Evolutionary conservation across 2,113 vertebrate genomes (phyloP), one percentile per base, ranked within the genome.

Genomic region (Procavia capensis): DNA sequence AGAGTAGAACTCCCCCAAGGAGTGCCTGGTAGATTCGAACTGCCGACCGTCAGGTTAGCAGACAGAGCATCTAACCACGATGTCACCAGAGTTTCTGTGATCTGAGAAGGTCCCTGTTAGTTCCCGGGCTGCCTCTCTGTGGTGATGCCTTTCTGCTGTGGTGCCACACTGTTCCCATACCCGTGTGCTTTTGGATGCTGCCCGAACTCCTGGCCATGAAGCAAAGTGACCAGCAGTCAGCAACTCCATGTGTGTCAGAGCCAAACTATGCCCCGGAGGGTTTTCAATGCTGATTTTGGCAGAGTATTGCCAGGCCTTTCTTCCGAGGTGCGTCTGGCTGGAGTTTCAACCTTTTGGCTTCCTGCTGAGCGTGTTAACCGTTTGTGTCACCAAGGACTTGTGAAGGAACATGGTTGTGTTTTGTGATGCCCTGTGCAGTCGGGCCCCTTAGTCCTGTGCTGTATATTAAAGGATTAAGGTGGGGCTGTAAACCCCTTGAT

Each of bases 71-170:
- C n/a, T n/a, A n/a, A n/a, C n/a, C n/a, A n/a, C n/a, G n/a, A n/a
- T n/a, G n/a, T n/a, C n/a, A n/a, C n/a, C n/a, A n/a, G n/a, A n/a
- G n/a, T n/a, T n/a, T n/a, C n/a, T 59, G 13, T 64, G 25, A 14
- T 81, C 85, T 76, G 91, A 43, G 25, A 92, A 83, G 96, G 41
- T 36, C 72, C 45, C 78, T 79, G 29, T 85, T 88, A 31, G 5
- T 57, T 66, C 29, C 74, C 82, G 79, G 17, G 16, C 29, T 41
- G 17, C 17, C 54, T 74, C 75, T 86, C 70, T 74, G 2, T 39
- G 36, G 41, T 3, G 4, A 63, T 36, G 1, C 31, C 16, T n/a
- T 24, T 50, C 25, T 27, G 9, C 54, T 43, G n/a, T 68, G 81
- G 7, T 20, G 29, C 90, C 31, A 41, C 47, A 25, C 0, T 1